Percentiles rank a stretch among this genome's conserved stretches.
These are phyloP conservation scores for Strigops habroptila DNA, from an alignment of 2,113 vertebrate genomes.

Conservation along the genomic window DNA sequence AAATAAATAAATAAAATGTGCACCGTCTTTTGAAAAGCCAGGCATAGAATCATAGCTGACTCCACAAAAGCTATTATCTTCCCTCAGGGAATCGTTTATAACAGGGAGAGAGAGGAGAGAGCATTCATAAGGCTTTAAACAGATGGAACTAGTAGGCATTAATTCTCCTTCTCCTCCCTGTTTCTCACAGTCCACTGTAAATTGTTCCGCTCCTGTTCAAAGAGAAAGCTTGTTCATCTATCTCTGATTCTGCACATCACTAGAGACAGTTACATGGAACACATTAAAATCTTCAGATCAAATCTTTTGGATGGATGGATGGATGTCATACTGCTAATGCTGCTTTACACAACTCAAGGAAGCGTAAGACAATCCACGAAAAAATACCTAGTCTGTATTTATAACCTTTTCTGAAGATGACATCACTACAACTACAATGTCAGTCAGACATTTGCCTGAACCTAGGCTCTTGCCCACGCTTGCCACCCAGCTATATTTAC, in stretches of 20 bases:
- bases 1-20: not conserved
- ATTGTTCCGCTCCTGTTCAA: not conserved
- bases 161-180: not conserved
- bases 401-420: not conserved
- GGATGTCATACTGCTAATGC: not conserved
- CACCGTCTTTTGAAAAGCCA: not conserved
- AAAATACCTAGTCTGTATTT: not conserved
- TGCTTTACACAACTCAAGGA: not conserved
- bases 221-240: not conserved
- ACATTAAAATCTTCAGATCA: not conserved
- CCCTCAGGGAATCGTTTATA: not conserved
- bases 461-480: not conserved
- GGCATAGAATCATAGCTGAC: not conserved
- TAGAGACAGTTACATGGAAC: not conserved
- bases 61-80: not conserved
- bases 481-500: not conserved
- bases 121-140: not conserved
- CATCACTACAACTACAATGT: not conserved
- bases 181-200: not conserved
- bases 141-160: not conserved
- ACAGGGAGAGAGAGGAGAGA: not conserved
- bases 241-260: not conserved
- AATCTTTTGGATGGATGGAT: not conserved
- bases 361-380: not conserved
- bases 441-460: not conserved